Conservation (phyloP, 1,140 invertebrate species). For the Drosophila albomicans region DNA sequence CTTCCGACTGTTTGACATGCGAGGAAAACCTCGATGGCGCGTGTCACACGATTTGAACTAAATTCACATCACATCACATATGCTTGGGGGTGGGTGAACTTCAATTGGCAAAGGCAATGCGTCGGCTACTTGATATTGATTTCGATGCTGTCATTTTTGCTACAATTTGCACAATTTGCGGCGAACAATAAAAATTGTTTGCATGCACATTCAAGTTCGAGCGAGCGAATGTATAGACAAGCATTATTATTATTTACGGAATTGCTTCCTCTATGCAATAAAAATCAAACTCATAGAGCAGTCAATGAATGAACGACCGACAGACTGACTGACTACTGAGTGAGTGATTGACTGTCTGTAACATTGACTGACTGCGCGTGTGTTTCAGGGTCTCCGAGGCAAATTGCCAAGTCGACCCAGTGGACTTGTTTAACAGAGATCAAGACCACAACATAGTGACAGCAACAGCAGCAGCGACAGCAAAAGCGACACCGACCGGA, state of each 20-base stretch:
- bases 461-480: not conserved
- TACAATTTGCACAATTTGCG: slow-evolving; percentile 31
- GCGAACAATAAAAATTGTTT: slow-evolving; percentile 31
- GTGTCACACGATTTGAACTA: not conserved
- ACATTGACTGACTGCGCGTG: slow-evolving; percentile 8
- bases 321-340: not conserved
- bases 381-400: slow-evolving; percentile 19
- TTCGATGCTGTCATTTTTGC: slow-evolving; percentile 39
- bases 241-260: slow-evolving; percentile 38
- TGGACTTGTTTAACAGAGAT: slow-evolving; percentile 37
- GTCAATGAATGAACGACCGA: slow-evolving; percentile 1
- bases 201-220: slow-evolving; percentile 16
- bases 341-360: slow-evolving; percentile 22
- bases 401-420: slow-evolving; percentile 46
- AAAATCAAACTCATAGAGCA: slow-evolving; percentile 23
- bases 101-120: slow-evolving; percentile 27
- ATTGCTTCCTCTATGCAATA: slow-evolving; percentile 31
- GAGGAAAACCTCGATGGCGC: slow-evolving; percentile 14
- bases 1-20: slow-evolving; percentile 63
- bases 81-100: slow-evolving; percentile 16
- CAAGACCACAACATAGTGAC: slow-evolving; percentile 1
- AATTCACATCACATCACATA: not conserved
- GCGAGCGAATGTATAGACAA: not conserved
- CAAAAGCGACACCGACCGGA: slow-evolving; percentile 2
- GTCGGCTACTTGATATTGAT: slow-evolving; percentile 64